phyloP scores from a whole-genome alignment of 2,888 invertebrate genomes.

The Sabatieria punctata region DNA sequence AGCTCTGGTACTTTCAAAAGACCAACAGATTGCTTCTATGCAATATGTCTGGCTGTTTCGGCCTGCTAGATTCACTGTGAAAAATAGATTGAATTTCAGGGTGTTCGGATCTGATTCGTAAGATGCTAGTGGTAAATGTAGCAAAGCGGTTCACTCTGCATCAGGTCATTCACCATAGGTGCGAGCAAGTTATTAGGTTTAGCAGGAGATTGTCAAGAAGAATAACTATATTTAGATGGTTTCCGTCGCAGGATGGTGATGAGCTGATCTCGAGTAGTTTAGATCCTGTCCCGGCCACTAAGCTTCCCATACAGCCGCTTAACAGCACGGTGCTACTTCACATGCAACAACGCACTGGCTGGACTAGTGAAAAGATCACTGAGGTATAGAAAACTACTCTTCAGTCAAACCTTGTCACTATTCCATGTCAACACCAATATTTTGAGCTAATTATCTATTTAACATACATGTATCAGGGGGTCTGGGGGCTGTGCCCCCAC shows the following conservation, averaged over 20 bases:
- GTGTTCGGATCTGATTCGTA: slow-evolving; percentile 75
- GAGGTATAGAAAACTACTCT: slow-evolving; percentile 22
- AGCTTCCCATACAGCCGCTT: slow-evolving; percentile 7
- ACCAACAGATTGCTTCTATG: neutral
- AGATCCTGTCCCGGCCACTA: neutral
- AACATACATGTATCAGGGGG: too few relatives aligned
- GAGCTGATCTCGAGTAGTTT: too few relatives aligned
- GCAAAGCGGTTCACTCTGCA: slow-evolving; percentile 59
- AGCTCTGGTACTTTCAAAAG: neutral
- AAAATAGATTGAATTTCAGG: slow-evolving; percentile 48
- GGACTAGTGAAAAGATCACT: slow-evolving; percentile 22
- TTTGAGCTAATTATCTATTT: too few relatives aligned
- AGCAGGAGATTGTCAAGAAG: slow-evolving; percentile 44
- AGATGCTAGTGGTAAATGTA: slow-evolving; percentile 81
- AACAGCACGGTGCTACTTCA: slow-evolving; percentile 21
- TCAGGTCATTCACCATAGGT: slow-evolving; percentile 67
- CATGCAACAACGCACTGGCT: slow-evolving; percentile 26
- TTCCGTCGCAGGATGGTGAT: too few relatives aligned
- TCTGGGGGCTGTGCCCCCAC: too few relatives aligned
- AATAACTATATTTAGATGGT: slow-evolving; percentile 11
- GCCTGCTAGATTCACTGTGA: slow-evolving; percentile 13
- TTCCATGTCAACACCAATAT: too few relatives aligned
- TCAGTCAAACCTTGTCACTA: too few relatives aligned
- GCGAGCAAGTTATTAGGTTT: slow-evolving; percentile 39
- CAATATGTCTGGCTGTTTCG: too few relatives aligned